Evolutionary conservation across 2,888 invertebrate species (phyloP).

Genomic region (Unio pictorum): DNA sequence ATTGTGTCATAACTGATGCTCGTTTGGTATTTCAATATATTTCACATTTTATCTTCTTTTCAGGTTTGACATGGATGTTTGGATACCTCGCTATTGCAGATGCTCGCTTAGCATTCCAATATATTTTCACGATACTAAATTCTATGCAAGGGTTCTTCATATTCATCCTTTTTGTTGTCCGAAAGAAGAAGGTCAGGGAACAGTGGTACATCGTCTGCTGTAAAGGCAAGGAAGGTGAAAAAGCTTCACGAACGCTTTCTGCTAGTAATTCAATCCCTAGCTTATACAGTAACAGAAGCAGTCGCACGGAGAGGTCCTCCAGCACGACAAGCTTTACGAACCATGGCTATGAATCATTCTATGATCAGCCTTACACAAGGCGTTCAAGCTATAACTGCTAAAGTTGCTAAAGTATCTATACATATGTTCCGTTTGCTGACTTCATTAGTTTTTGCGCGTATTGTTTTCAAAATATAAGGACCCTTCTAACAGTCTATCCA

Average conservation of each 20-base stretch:
- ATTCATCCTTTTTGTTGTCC: conserved; percentile 55
- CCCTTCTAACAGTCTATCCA: no score
- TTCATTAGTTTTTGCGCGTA: no score
- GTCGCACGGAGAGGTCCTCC: conserved; percentile 11
- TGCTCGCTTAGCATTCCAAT: conserved; percentile 62
- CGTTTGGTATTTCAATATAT: conserved; percentile 65
- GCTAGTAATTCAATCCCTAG: conserved; percentile 49
- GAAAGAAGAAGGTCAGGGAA: conserved; percentile 59
- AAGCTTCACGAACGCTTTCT: conserved; percentile 43
- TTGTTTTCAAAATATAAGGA: no score
- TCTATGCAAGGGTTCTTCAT: conserved; percentile 63
- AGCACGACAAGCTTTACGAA: conserved; percentile 26
- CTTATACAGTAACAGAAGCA: conserved; percentile 36
- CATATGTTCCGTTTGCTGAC: no score
- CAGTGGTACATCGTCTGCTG: conserved; percentile 56
- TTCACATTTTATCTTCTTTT: conserved; percentile 49
- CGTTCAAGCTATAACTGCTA: conserved; percentile 17
- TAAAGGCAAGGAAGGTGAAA: conserved; percentile 30
- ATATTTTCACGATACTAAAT: conserved; percentile 64
- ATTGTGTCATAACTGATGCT: conserved; percentile 62
- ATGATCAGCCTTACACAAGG: conserved; percentile 24
- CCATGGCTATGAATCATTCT: conserved; percentile 28
- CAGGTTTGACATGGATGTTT: conserved; percentile 69
- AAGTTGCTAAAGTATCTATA: background rate
- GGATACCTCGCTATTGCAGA: conserved; percentile 66